Percentiles rank a stretch among this genome's conserved stretches.
Conservation (phyloP, 2,797 vertebrate genomes). For the Ispidina lecontei region DNA sequence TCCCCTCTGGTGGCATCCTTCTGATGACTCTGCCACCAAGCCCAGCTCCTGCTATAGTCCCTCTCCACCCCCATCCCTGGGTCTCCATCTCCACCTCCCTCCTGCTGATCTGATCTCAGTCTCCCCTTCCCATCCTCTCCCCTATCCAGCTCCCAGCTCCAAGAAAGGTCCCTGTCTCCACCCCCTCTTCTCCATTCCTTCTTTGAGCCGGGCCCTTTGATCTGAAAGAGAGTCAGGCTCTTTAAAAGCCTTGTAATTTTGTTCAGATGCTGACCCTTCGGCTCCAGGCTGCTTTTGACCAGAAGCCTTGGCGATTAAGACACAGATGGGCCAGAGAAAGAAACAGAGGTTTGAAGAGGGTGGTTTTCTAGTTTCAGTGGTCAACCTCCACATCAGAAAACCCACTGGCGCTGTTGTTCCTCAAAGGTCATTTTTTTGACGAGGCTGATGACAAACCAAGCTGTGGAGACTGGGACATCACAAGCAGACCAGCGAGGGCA, state of each 20-base stretch:
- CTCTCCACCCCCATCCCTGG: background rate
- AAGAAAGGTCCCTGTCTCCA: accelerated
- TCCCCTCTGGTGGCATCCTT: background rate
- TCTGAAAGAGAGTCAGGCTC: background rate
- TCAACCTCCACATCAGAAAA: conserved; percentile 26
- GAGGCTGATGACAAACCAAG: background rate
- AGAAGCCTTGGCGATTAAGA: background rate
- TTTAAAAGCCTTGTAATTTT: background rate
- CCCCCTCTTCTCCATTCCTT: accelerated
- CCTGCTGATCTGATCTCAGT: background rate
- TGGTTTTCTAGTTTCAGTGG: background rate
- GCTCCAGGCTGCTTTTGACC: background rate
- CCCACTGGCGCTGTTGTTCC: background rate
- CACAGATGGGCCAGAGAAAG: background rate
- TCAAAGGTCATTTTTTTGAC: background rate
- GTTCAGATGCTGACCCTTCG: background rate
- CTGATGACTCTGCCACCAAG: background rate
- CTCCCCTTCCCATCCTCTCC: background rate
- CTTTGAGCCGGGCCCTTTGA: background rate
- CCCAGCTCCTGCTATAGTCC: background rate
- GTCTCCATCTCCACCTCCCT: background rate
- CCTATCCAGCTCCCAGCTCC: background rate
- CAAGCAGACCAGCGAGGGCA: background rate
- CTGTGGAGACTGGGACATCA: background rate
- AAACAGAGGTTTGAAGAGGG: background rate